Percentiles rank a stretch among this genome's conserved stretches.
Evolutionary conservation across 2,888 invertebrate genomes (phyloP).

Genomic region (Chamaedrilus cognettii): DNA sequence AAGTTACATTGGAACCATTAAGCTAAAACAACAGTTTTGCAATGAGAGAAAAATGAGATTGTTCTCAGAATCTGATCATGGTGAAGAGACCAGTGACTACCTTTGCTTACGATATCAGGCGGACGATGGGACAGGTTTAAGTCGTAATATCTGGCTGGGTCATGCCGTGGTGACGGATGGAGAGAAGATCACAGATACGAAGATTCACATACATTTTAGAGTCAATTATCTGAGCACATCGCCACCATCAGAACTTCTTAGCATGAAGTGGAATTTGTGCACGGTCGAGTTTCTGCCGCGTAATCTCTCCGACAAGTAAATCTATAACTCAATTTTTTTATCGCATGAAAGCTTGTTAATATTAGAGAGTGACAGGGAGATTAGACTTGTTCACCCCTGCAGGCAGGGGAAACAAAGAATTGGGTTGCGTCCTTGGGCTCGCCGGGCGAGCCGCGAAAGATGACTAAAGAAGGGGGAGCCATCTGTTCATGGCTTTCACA

Average conservation of each 20-base stretch:
- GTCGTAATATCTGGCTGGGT: constrained; percentile 1
- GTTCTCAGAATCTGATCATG: background rate
- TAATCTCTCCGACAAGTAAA: constrained; percentile 5
- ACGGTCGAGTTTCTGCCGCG: constrained; percentile 10
- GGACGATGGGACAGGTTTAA: background rate
- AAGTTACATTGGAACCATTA: background rate
- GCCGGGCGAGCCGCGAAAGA: too few species aligned
- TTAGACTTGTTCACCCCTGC: too few species aligned
- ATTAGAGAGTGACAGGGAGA: too few species aligned
- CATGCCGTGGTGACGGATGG: background rate
- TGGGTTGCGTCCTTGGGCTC: too few species aligned
- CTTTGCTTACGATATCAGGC: background rate
- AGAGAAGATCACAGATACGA: background rate
- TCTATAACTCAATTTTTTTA: too few species aligned
- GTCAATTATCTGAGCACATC: background rate
- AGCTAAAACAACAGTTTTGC: background rate
- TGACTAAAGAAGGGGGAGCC: too few species aligned
- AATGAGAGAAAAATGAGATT: constrained; percentile 2
- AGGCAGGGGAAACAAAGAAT: too few species aligned
- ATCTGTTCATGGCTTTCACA: too few species aligned
- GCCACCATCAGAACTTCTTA: background rate
- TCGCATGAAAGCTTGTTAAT: too few species aligned
- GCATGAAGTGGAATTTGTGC: background rate
- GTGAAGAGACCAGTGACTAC: constrained; percentile 1
- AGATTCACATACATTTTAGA: background rate